Evolutionary conservation across 2,113 vertebrate genomes (phyloP).

Genomic region (Pedionomus torquatus): DNA sequence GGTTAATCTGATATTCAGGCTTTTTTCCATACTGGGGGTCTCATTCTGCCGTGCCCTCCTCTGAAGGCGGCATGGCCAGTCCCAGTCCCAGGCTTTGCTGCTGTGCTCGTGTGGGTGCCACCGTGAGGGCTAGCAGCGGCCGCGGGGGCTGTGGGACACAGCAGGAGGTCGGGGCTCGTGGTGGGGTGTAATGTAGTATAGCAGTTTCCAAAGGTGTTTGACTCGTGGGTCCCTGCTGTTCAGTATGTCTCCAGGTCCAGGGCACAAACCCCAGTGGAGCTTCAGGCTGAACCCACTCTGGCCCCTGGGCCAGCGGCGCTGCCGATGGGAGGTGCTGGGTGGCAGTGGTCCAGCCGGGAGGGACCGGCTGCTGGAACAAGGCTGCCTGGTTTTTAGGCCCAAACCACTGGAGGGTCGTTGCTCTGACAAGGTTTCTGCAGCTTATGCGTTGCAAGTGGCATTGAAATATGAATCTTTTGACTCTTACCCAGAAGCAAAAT

Average conservation of each 20-base stretch:
- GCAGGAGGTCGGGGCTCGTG: background rate
- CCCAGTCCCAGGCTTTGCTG: fast-evolving
- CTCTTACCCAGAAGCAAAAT: background rate
- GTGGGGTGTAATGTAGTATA: too few species aligned
- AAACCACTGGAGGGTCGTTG: background rate
- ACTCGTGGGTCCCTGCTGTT: too few species aligned
- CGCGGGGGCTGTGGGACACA: fast-evolving
- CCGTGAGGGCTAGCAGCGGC: fast-evolving
- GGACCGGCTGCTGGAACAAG: background rate
- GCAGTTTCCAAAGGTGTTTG: too few species aligned
- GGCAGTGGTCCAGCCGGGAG: background rate
- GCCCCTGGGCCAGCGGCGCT: fast-evolving
- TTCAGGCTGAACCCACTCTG: fast-evolving
- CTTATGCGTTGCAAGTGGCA: background rate
- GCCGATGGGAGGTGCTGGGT: background rate
- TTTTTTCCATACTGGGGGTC: background rate
- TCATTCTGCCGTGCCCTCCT: background rate
- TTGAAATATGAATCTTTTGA: background rate
- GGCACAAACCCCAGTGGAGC: background rate
- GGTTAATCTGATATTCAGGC: background rate
- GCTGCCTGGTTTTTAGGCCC: background rate
- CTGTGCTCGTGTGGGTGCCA: fast-evolving
- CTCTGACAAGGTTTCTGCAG: background rate
- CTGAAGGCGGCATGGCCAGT: background rate
- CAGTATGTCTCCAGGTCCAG: fast-evolving